Evolutionary conservation across 2,797 vertebrate genomes (phyloP), one percentile per base, ranked within the genome.

Genomic region (Dendrocincla fuliginosa): DNA sequence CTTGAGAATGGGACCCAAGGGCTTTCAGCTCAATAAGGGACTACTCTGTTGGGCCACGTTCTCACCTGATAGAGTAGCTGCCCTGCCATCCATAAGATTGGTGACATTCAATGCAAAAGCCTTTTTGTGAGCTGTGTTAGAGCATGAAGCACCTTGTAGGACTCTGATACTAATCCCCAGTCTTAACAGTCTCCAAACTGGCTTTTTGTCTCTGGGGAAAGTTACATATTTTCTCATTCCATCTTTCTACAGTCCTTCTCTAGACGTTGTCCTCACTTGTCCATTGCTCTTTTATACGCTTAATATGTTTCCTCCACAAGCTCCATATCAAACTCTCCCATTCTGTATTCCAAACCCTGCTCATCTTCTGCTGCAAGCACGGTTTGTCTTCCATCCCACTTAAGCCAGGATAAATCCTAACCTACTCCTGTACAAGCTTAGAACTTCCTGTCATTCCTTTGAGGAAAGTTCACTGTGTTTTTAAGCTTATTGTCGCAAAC

Each of bases 331-430:
- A 63, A 74, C 30, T 87, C 18, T 83, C 73, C 65, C 73, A 57
- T 68, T 95, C 80, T 86, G 50, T 88, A 86, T 91, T 95, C 80
- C 67, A 76, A 94, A 83, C 42, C 46, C n/a, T 69, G 23, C 56
- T 92, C 89, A 65, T 76, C 52, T 89, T 50, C 81, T 85, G 68
- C 82, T 88, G 46, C 73, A 93, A 94, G 61, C 61, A 74, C 30
- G 33, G 65, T 94, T 91, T 86, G 79, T 71, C 69, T 93, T 94
- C 93, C 89, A 89, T 74, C 75, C 60, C 73, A 68, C 82, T 93
- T 92, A 91, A 93, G 87, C 79, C 79, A 81, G 82, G 49, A 79
- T 93, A 96, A 96, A 96, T 95, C 87, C 84, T 82, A 92, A 92
- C 24, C 13, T 81, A 47, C 46, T 93, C 67, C 44, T 57, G 46